Evolutionary conservation across 1,140 invertebrate species (phyloP).

Genomic region (Bicyclus anynana): DNA sequence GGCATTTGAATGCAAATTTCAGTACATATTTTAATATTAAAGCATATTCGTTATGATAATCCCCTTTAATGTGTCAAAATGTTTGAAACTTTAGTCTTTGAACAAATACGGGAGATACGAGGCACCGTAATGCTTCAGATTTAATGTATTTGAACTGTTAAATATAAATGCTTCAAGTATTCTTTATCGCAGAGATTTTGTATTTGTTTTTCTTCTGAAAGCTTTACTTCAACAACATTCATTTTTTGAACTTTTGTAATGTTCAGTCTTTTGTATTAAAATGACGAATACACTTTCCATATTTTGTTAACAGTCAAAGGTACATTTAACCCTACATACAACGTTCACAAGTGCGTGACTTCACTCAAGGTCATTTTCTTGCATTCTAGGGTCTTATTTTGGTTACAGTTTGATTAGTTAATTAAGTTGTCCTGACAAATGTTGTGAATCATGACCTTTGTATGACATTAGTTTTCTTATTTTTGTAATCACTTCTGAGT

Average conservation of each 20-base stretch:
- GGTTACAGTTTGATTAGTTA: too few relatives aligned
- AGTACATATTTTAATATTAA: conserved; percentile 2
- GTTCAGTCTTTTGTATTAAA: too few relatives aligned
- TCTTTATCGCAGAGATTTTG: not conserved
- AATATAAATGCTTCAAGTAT: not conserved
- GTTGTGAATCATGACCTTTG: too few relatives aligned
- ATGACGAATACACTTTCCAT: too few relatives aligned
- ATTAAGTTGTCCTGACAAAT: too few relatives aligned
- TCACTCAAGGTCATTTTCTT: too few relatives aligned
- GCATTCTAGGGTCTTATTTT: too few relatives aligned
- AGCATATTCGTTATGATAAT: conserved; percentile 3
- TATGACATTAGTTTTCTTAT: too few relatives aligned
- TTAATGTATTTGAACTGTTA: conserved; percentile 5
- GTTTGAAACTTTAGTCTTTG: conserved; percentile 4
- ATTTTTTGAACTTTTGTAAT: not conserved
- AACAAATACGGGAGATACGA: not conserved
- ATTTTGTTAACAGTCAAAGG: too few relatives aligned
- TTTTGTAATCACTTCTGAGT: too few relatives aligned
- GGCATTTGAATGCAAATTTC: not conserved
- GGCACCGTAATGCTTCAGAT: not conserved
- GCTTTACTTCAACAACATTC: not conserved
- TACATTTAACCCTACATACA: too few relatives aligned
- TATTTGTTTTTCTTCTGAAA: not conserved
- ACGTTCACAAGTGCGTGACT: too few relatives aligned
- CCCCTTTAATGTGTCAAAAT: conserved; percentile 6